Evolutionary conservation across 2,113 vertebrate species (phyloP).

Genomic region (Mastomys coucha): DNA sequence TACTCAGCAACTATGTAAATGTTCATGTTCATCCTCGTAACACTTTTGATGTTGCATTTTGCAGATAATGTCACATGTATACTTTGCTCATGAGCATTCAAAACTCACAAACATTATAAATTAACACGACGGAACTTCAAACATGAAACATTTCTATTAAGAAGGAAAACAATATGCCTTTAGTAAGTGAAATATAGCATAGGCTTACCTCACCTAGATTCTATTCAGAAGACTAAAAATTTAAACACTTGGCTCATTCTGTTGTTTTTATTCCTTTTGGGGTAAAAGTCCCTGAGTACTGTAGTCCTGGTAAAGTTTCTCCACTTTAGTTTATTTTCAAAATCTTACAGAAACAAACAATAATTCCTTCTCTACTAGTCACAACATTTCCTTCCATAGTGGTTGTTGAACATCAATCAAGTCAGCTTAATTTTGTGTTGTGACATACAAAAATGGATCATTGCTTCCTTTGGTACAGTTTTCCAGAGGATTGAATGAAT

Average conservation of each 20-base stretch:
- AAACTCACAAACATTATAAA: neutral
- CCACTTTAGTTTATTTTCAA: neutral
- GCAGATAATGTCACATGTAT: neutral
- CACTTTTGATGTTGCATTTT: neutral
- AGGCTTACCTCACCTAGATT: neutral
- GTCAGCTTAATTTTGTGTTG: conserved; percentile 26
- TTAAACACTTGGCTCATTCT: neutral
- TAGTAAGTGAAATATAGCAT: neutral
- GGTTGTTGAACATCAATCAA: neutral
- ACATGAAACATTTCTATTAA: neutral
- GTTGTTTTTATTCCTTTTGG: neutral
- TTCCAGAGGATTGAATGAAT: neutral
- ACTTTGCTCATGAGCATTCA: conserved; percentile 2
- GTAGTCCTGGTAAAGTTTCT: neutral
- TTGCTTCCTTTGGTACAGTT: neutral
- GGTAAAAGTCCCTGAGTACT: neutral
- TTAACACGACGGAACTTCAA: conserved; percentile 40
- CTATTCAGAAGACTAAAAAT: conserved; percentile 30
- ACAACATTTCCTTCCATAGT: neutral
- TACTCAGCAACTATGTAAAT: conserved; percentile 9
- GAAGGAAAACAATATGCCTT: conserved; percentile 5
- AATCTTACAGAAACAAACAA: neutral
- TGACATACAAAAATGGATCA: neutral
- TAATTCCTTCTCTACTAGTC: neutral
- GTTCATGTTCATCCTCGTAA: neutral